Percentiles rank a stretch among this genome's conserved stretches.
phyloP scores from a whole-genome alignment of 2,113 vertebrate genomes.

The Sula dactylatra region DNA sequence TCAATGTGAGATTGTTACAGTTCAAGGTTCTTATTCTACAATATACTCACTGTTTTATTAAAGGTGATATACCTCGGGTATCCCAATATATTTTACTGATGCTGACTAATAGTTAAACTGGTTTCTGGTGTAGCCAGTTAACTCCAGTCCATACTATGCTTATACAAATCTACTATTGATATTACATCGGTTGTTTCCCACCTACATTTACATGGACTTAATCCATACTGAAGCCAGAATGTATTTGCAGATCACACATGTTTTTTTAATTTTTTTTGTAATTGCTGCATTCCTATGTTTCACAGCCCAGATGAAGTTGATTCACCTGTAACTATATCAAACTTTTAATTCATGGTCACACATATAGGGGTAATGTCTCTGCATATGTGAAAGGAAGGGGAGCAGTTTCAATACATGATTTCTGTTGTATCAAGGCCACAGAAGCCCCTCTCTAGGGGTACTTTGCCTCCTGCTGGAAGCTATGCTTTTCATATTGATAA shows the following conservation, averaged over 20 bases:
- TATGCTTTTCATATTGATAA: not conserved
- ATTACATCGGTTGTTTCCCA: not conserved
- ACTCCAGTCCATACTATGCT: not conserved
- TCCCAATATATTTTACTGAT: not conserved
- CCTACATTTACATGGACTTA: not conserved
- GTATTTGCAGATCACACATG: not conserved
- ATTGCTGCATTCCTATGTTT: not conserved
- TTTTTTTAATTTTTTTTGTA: not conserved
- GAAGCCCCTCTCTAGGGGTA: not conserved
- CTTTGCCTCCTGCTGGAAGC: not conserved
- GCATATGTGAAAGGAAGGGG: not conserved
- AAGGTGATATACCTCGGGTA: not conserved
- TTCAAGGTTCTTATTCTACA: not conserved
- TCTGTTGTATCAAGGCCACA: not conserved
- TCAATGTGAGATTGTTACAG: not conserved
- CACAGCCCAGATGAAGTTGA: not conserved
- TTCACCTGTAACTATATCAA: not conserved
- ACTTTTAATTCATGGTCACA: not conserved
- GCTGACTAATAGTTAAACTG: not conserved
- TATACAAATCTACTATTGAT: not conserved
- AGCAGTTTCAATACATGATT: not conserved
- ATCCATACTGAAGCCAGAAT: not conserved
- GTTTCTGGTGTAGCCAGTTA: not conserved
- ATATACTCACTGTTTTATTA: not conserved
- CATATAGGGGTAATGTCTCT: not conserved